phyloP scores from a whole-genome alignment of 2,888 invertebrate genomes.

The Polydrusus cervinus region DNA sequence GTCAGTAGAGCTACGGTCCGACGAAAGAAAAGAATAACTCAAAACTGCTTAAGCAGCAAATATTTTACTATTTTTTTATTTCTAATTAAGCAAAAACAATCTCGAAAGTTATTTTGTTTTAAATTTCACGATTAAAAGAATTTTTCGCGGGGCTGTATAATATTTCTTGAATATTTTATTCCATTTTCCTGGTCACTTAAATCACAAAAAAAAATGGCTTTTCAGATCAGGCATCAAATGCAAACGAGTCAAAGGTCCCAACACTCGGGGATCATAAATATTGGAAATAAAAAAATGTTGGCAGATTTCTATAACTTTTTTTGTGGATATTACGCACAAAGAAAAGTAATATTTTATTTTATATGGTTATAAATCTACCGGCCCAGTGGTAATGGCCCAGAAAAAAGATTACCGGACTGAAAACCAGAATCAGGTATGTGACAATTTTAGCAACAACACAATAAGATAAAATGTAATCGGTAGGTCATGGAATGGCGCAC shows the following conservation, averaged over 20 bases:
- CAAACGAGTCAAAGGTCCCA: conserved; percentile 1
- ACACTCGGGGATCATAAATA: not conserved
- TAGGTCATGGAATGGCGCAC: too few relatives aligned
- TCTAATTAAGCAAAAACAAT: too few relatives aligned
- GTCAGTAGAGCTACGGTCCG: too few relatives aligned
- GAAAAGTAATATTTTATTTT: conserved; percentile 1
- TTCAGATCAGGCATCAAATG: not conserved
- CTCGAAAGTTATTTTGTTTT: too few relatives aligned
- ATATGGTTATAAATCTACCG: not conserved
- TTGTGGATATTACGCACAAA: conserved; percentile 2
- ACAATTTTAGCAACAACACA: too few relatives aligned
- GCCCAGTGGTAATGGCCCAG: not conserved
- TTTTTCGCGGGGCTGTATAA: too few relatives aligned
- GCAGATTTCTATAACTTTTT: conserved; percentile 3
- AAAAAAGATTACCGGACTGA: not conserved
- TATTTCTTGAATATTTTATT: not conserved
- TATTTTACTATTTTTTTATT: too few relatives aligned
- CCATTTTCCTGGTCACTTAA: not conserved
- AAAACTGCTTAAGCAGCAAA: too few relatives aligned
- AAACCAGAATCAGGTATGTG: not conserved
- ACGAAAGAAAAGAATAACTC: too few relatives aligned
- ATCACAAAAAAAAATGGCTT: not conserved
- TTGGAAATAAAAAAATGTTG: not conserved
- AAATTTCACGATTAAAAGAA: too few relatives aligned
- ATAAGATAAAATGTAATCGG: too few relatives aligned